Base-by-base conservation (phyloP, 1,140 invertebrate species). In the Hycleus phaleratus region DNA sequence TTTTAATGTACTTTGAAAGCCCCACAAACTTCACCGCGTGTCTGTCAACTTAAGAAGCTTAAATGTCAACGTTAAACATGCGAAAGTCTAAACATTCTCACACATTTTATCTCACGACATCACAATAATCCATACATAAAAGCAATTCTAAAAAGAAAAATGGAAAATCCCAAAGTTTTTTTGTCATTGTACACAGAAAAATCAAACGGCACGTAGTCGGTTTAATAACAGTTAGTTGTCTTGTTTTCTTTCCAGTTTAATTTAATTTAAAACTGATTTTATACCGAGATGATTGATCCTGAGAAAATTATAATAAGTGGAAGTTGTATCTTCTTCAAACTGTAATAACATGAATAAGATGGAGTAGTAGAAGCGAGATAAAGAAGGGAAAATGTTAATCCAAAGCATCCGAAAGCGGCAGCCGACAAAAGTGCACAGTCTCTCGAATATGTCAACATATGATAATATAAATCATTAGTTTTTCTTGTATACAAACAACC, bases 71-170 rank as follows among this genome's bases (percentile, higher is more conserved):
- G 11, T 46, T 25, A 60, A 40, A 60, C 49, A 58, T 56, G 46
- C 48, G n/a, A 60, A 60, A 60, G 46, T 56, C 59, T 58, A 61
- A 61, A 61, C 56, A 61, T 61, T 61, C 59, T 48, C 59, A 61
- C 55, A 49, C 52, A 49, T 18, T 60, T 48, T 46, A 51, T 42
- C 24, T 38, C 18, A 12, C 40, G 3, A 42, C 11, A n/a, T n/a
- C 11, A 10, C 9, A n/a, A 4, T 42, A n/a, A 42, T 42, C 40
- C 9, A 4, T 11, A 42, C 40, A 11, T 42, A 11, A 11, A 42
- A 42, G 11, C 40, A 42, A 6, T 7, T 6, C 3, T 42, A 39
- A 10, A 10, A 39, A 39, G 9, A 42, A 42, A 42, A 3, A 42
- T 32, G 32, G 32, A 32, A 32, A 32, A 32, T 5, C 32, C 32